Percentiles rank a stretch among this genome's conserved stretches.
Evolutionary conservation across 2,797 vertebrate genomes (phyloP).

Genomic region (Scleropages formosus): DNA sequence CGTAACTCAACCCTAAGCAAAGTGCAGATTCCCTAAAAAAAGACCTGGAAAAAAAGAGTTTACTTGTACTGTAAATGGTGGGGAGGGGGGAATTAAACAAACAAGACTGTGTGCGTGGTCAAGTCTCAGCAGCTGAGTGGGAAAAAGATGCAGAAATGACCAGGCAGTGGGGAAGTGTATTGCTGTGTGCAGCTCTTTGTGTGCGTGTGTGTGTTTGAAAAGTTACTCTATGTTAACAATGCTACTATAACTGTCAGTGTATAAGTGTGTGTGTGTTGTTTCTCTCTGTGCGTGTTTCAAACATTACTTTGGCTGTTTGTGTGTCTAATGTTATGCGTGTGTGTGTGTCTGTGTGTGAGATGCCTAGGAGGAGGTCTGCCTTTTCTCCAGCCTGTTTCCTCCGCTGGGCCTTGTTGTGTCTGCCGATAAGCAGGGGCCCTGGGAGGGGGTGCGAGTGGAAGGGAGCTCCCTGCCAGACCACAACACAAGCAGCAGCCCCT

Average conservation of each 20-base stretch:
- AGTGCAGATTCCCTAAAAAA: conserved; percentile 19
- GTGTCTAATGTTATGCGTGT: conserved; percentile 8
- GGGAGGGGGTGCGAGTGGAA: not conserved
- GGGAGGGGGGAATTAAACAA: conserved; percentile 30
- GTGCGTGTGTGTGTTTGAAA: conserved; percentile 6
- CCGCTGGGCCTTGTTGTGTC: conserved; percentile 4
- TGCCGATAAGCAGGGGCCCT: conserved; percentile 22
- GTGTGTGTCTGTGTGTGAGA: not conserved
- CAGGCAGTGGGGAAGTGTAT: not conserved
- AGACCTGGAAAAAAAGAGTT: conserved; percentile 10
- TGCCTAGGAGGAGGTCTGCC: not conserved
- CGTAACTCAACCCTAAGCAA: conserved; percentile 26
- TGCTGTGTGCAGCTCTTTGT: not conserved
- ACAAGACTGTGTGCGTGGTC: conserved; percentile 10
- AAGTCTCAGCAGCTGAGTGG: conserved; percentile 10
- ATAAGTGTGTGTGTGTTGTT: not conserved
- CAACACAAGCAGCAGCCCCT: conserved; percentile 17
- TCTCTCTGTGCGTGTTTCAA: conserved; percentile 33
- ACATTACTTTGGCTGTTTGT: conserved; percentile 27
- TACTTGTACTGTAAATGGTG: conserved; percentile 23
- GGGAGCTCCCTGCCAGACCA: not conserved
- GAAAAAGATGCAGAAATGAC: conserved; percentile 9
- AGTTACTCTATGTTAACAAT: not conserved
- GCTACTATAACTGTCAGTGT: not conserved
- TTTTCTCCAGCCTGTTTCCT: conserved; percentile 3